Base-by-base conservation (phyloP, 2,113 vertebrate species). In the Percina caprodes region DNA sequence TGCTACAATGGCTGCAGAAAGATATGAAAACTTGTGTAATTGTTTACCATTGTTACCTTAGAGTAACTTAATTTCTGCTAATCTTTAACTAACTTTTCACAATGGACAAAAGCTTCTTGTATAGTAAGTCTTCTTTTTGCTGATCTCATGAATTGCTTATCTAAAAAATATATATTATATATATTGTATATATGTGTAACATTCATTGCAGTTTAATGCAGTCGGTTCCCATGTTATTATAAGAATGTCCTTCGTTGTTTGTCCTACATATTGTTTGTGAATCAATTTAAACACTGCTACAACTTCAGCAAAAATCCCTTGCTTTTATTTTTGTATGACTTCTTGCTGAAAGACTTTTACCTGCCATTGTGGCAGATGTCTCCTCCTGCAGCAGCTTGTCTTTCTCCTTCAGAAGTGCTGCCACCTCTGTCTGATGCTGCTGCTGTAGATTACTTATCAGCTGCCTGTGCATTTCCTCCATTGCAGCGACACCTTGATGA, bases 311-410 rank as follows among this genome's bases (percentile, higher is more conserved):
- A 46, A 39, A 60, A 35, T 39, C 42, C 33, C 18, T 5, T 19
- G 49, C 1, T 23, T 68, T 58, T n/a, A 21, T 35, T 60, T 58
- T 30, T 56, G 19, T 4, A 18, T 26, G 51, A 9, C 6, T 45
- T 58, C 8, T 10, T 42, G 21, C 45, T 46, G 21, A 42, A 5
- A 24, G 4, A 13, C 11, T 12, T 35, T 66, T 79, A 98, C 98
- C 97, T 87, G 98, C 95, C 89, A 99, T 96, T 4, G 97, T 99
- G 46, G 97, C 97, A 0, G 97, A 96, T 0, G 97, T 98, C 80
- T 99, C 98, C 59, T 99, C 96, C 4, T 96, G 96, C 80, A 99
- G 94, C 76, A 97, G 95, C 66, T 96, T 94, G 35, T 99, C 97
- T 35, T 97, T 98, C 92, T 99, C 97, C 65, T 96, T 95, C 18